These are phyloP conservation scores for Aphodius granarius DNA, from an alignment of 2,888 invertebrate genomes.

Conservation along the genomic window DNA sequence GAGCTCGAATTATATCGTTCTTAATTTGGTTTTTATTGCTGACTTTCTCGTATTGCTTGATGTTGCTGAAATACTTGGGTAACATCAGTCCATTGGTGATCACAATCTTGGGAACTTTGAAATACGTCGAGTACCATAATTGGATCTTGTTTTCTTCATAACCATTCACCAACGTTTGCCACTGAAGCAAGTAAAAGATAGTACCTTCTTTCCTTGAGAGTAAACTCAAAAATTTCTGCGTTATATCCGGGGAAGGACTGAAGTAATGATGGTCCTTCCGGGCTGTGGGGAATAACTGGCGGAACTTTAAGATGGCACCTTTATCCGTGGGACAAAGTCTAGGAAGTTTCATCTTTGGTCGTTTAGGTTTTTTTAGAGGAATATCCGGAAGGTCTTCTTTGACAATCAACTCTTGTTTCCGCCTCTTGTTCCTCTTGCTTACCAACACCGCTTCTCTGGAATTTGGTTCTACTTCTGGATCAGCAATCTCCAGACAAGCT, in stretches of 20 bases:
- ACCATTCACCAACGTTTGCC: slow-evolving; percentile 32
- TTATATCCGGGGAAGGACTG: slow-evolving; percentile 23
- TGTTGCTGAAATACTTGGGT: slow-evolving; percentile 41
- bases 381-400: slow-evolving; percentile 9
- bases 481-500: background rate
- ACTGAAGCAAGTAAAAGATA: slow-evolving; percentile 35
- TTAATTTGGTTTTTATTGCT: slow-evolving; percentile 23
- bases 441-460: background rate
- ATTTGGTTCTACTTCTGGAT: background rate
- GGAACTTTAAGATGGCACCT: slow-evolving; percentile 4
- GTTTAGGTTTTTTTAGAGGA: background rate
- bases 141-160: slow-evolving; percentile 30
- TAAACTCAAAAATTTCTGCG: slow-evolving; percentile 27
- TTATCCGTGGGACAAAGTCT: background rate
- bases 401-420: slow-evolving; percentile 23
- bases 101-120: slow-evolving; percentile 28
- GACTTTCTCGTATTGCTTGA: slow-evolving; percentile 33
- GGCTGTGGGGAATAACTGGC: slow-evolving; percentile 12
- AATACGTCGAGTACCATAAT: slow-evolving; percentile 36
- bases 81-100: slow-evolving; percentile 28
- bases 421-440: slow-evolving; percentile 17
- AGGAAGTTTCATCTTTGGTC: background rate
- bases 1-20: slow-evolving; percentile 46
- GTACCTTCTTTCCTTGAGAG: slow-evolving; percentile 22
- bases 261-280: slow-evolving; percentile 6